phyloP scores from a whole-genome alignment of 2,113 vertebrate species.

The Procavia capensis region DNA sequence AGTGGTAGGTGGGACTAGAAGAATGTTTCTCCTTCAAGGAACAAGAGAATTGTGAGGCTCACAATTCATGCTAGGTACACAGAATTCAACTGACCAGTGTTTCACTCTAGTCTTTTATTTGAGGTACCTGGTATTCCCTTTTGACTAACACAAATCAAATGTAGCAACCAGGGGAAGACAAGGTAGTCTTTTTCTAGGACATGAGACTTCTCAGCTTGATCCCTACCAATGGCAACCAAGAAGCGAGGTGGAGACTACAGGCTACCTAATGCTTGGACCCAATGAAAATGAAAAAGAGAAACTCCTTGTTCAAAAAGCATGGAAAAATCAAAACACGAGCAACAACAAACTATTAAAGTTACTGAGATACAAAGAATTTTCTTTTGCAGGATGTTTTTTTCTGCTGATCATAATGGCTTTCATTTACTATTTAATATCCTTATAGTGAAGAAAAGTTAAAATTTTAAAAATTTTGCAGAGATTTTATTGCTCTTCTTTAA shows the following conservation, averaged over 20 bases:
- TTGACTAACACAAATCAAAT: not conserved
- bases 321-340: not conserved
- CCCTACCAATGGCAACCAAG: not conserved
- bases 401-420: not conserved
- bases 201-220: not conserved
- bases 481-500: not conserved
- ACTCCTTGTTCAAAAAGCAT: not conserved
- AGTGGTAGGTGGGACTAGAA: no score
- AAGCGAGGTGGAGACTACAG: not conserved
- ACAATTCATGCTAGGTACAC: not conserved
- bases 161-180: not conserved
- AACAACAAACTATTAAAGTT: not conserved
- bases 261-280: not conserved
- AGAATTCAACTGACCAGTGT: not conserved
- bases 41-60: not conserved
- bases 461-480: not conserved
- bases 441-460: not conserved
- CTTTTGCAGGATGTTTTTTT: not conserved
- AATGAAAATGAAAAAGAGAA: not conserved
- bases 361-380: not conserved
- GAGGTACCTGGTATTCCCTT: not conserved
- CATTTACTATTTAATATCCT: not conserved
- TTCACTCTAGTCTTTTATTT: not conserved
- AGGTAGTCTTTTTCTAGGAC: not conserved
- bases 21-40: not conserved